These are phyloP conservation scores for Microtus oregoni DNA, from an alignment of 2,113 vertebrate species.

Conservation along the genomic window DNA sequence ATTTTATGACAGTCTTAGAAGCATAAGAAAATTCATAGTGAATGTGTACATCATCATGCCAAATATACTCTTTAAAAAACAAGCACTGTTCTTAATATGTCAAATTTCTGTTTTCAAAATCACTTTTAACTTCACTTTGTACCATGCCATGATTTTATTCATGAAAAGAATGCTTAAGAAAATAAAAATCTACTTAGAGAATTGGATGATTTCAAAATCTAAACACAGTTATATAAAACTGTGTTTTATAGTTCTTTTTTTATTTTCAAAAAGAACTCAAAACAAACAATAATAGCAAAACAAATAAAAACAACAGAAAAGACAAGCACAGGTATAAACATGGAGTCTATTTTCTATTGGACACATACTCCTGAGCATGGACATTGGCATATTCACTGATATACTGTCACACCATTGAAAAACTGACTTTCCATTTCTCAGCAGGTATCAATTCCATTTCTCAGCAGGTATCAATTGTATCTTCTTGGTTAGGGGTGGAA, in stretches of 20 bases:
- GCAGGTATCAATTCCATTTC: background rate
- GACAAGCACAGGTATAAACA: background rate
- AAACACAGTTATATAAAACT: too few relatives aligned
- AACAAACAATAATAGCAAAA: background rate
- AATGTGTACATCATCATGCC: too few relatives aligned
- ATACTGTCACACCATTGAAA: background rate
- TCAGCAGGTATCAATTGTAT: background rate
- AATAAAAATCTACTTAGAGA: background rate
- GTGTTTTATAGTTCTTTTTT: too few relatives aligned
- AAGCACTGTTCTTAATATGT: too few relatives aligned
- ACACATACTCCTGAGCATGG: background rate
- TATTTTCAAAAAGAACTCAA: background rate
- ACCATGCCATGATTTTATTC: too few relatives aligned
- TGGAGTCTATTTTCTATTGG: background rate
- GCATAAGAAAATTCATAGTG: too few relatives aligned
- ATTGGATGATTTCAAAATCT: constrained; percentile 23
- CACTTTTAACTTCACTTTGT: too few relatives aligned
- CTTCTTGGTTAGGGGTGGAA: background rate
- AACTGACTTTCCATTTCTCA: background rate
- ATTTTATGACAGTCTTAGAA: too few relatives aligned
- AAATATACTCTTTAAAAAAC: too few relatives aligned
- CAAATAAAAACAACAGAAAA: background rate
- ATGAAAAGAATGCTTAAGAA: too few relatives aligned
- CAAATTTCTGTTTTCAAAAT: too few relatives aligned
- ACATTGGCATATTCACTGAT: background rate